Evolutionary conservation across 2,797 vertebrate species (phyloP), one percentile per base, ranked within the genome.

Genomic region (Phylloscopus collybita): DNA sequence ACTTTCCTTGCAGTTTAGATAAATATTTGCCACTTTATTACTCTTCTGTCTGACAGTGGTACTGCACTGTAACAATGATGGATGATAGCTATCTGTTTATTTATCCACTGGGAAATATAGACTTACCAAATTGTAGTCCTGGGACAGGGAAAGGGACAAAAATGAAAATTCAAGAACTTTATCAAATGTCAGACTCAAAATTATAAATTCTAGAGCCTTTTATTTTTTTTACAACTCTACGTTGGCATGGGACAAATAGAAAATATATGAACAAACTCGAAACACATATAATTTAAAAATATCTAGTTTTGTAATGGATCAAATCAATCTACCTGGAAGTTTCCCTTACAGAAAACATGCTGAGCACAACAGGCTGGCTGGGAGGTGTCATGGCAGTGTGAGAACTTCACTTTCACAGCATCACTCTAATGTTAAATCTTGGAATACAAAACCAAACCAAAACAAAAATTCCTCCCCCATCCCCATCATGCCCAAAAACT

Each of bases 21-120:
- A 82, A 94, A 88, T 92, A 88, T 90, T 92, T 93, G 34, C 45
- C 57, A 85, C 26, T 95, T 95, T 56, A 60, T 62, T 90, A 61
- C 26, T 54, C 18, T 91, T 72, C 65, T 80, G 79, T 42, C 44
- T 93, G 86, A 92, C 79, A 80, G 32, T 32, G 32, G 64, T 89
- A 74, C 47, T 74, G 38, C 61, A 72, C 10, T 78, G 29, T 78
- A 94, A 82, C 53, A 74, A 26, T 92, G 88, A 95, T 72, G 57
- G 81, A 96, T 2, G 4, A 27, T 78, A 91, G 36, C 74, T 86
- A 56, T 90, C 54, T 78, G 17, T 86, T 79, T 94, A 66, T 86
- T 51, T 76, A 56, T 69, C 92, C 40, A 32, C 50, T 83, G 91
- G 92, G 94, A 96, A 92, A 91, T 71, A 94, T 0, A 89, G 50